These are phyloP conservation scores for Hypsibius dujardini DNA, from an alignment of 1,140 invertebrate species.

Conservation along the genomic window DNA sequence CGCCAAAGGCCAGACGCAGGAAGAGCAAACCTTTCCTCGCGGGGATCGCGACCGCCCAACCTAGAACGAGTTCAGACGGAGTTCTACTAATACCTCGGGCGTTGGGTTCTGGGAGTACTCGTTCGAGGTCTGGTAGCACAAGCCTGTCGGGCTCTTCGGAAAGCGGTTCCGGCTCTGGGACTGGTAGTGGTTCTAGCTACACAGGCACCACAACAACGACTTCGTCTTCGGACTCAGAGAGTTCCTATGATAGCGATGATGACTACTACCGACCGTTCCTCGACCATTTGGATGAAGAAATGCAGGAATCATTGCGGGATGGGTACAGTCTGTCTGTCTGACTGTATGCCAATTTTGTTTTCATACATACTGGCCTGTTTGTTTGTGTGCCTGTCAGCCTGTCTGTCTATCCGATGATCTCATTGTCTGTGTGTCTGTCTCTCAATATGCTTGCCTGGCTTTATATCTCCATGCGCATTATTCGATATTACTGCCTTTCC, in stretches of 20 bases:
- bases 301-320: not conserved
- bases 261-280: not conserved
- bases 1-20: too few species aligned
- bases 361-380: not conserved
- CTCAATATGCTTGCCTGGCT: not conserved
- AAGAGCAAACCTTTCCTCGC: too few species aligned
- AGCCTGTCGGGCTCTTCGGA: not conserved
- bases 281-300: not conserved
- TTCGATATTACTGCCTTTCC: not conserved
- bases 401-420: not conserved
- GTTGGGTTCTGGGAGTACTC: not conserved
- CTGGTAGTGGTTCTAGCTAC: not conserved
- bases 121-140: not conserved
- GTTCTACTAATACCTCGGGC: too few species aligned
- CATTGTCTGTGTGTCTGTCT: not conserved
- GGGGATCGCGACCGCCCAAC: too few species aligned
- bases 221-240: not conserved
- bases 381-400: not conserved
- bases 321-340: not conserved
- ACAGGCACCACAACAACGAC: not conserved
- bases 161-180: not conserved
- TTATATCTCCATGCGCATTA: not conserved
- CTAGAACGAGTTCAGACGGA: too few species aligned
- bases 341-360: not conserved
- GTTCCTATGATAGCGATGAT: too few species aligned